Base-by-base conservation (phyloP, 1,140 invertebrate species). In the Heliothis virescens region DNA sequence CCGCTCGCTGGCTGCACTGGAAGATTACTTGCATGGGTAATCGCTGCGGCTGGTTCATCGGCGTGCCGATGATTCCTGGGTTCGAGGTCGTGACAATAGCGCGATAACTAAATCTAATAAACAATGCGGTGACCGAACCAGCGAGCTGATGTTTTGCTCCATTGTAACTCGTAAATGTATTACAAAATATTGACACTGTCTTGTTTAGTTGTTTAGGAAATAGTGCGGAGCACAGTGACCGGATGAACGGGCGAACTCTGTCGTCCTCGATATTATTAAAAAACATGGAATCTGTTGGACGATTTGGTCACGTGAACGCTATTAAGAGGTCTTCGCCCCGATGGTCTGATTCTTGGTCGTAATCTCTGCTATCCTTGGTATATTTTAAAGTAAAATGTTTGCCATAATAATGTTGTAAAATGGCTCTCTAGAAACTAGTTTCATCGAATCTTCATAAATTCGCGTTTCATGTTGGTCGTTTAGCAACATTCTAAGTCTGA, bases 81-180 rank as follows among this genome's bases (percentile, higher is more conserved):
- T 74, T 41, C 53, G 77, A 79, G 81, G 81, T 81, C 65, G 83
- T 78, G 63, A 85, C 83, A 85, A 85, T 83, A 48, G 60, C 72
- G 81, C 74, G 79, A 76, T 81, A 74, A 81, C 79, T 76, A 84
- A 82, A 80, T 80, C 72, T 63, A 72, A 63, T 79, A 83, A 83
- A 85, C 85, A 86, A 88, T 85, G 81, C 80, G 65, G 62, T 88
- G 83, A 85, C 83, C 85, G 79, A 83, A 86, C 79, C 13, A 48
- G 69, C 71, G 62, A 79, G 85, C 83, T 84, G 79, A 81, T 84
- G 79, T 83, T 86, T 84, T 71, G 75, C 80, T 65, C 81, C 82
- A 86, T 85, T 82, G 83, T 85, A 69, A 69, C 81, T 53, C 21
- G 79, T 79, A 69, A 80, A 80, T 59, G 63, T 80, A 67, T 82